Percentiles rank a stretch among this genome's conserved stretches.
phyloP scores from a whole-genome alignment of 2,113 vertebrate species.

The Eretmochelys imbricata region DNA sequence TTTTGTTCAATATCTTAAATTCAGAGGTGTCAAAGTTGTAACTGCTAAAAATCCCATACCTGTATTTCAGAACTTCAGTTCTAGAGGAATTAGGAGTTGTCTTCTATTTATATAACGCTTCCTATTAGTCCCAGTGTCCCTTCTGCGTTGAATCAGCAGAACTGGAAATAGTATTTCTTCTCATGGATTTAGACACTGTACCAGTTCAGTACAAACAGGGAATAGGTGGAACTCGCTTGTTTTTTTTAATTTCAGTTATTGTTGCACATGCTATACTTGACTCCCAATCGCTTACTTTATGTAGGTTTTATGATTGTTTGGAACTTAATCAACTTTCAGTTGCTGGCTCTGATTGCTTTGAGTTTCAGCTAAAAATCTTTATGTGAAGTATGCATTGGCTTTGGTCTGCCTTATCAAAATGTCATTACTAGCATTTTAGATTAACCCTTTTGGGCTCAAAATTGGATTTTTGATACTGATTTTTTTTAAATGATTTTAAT shows the following conservation, averaged over 20 bases:
- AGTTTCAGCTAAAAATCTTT: not conserved
- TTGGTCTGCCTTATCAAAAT: not conserved
- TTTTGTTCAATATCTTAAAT: not conserved
- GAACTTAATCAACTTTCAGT: not conserved
- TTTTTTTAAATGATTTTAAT: constrained; percentile 26
- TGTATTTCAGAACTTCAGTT: not conserved
- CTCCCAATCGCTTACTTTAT: not conserved
- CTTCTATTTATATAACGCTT: not conserved
- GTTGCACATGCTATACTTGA: not conserved
- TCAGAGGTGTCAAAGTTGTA: no score
- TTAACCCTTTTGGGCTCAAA: not conserved
- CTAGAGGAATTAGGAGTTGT: not conserved
- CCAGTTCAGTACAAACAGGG: not conserved
- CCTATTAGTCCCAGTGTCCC: not conserved
- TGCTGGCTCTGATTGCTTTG: not conserved
- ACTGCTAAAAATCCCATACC: not conserved
- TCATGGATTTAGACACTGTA: not conserved
- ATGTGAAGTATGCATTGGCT: not conserved
- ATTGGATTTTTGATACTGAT: not conserved
- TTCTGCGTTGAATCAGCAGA: not conserved
- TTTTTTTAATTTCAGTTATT: not conserved
- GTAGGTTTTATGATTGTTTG: not conserved
- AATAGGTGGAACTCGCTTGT: not conserved
- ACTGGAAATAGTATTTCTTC: not conserved
- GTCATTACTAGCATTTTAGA: not conserved